These are phyloP conservation scores for Malurus splendens DNA, from an alignment of 2,797 vertebrate species.

Conservation along the genomic window DNA sequence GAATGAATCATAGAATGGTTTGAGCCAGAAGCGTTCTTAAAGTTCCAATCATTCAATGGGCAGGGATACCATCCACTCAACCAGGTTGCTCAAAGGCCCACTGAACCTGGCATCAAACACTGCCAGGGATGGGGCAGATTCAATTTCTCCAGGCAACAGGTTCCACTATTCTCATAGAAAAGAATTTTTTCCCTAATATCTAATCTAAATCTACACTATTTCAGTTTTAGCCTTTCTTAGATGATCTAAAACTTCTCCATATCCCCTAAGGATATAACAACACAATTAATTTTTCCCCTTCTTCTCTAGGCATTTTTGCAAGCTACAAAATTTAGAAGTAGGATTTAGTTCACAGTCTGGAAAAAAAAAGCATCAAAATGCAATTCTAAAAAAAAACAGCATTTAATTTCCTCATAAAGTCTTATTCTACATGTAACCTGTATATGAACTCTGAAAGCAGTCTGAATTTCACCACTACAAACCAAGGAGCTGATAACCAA, in stretches of 20 bases:
- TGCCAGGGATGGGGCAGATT: background rate
- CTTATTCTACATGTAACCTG: background rate
- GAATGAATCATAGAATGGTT: background rate
- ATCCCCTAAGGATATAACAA: background rate
- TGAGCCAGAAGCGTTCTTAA: background rate
- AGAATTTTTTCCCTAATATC: background rate
- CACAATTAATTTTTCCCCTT: background rate
- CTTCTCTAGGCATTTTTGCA: background rate
- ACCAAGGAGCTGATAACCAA: background rate
- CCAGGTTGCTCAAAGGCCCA: background rate
- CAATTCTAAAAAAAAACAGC: background rate
- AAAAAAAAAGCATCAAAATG: background rate
- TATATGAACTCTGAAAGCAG: background rate
- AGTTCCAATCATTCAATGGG: fast-evolving
- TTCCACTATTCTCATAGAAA: background rate
- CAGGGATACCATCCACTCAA: background rate
- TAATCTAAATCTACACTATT: background rate
- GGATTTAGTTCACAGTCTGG: fast-evolving
- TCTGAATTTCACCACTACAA: background rate
- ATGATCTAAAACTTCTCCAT: background rate
- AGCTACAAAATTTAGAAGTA: background rate
- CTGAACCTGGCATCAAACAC: background rate
- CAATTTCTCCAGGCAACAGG: background rate
- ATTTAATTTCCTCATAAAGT: background rate
- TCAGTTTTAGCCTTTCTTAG: background rate